Conservation (phyloP, 2,113 vertebrate genomes). For the Poicephalus gulielmi region DNA sequence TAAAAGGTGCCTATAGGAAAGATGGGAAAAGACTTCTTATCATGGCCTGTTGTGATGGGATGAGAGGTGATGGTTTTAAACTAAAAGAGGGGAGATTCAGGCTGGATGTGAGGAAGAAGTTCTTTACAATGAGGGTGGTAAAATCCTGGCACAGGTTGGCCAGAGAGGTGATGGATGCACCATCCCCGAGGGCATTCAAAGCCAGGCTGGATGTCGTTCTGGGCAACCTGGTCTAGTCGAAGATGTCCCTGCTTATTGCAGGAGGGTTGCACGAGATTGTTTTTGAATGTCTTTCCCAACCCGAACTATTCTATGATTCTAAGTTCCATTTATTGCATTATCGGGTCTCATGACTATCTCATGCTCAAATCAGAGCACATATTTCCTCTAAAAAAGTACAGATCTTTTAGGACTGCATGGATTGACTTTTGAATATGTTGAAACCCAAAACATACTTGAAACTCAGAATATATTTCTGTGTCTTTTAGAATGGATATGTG, state of each 20-base stretch:
- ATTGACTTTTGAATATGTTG: background rate
- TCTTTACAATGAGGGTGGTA: background rate
- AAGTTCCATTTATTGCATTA: background rate
- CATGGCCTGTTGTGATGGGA: background rate
- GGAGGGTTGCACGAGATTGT: background rate
- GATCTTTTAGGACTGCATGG: background rate
- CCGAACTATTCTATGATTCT: background rate
- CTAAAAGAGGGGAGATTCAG: background rate
- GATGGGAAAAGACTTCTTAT: background rate
- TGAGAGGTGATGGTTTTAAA: background rate
- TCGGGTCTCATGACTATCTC: background rate
- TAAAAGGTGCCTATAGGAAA: background rate
- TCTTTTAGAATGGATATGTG: background rate
- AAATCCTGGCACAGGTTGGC: background rate
- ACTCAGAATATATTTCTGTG: background rate
- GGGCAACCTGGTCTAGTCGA: background rate
- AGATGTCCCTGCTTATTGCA: background rate
- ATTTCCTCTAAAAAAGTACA: background rate
- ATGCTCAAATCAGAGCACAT: background rate
- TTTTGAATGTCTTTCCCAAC: background rate
- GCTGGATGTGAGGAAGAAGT: background rate
- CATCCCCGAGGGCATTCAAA: background rate
- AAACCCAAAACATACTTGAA: background rate
- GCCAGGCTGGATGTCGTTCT: background rate
- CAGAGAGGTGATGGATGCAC: background rate